Evolutionary conservation across 2,797 vertebrate species (phyloP), one percentile per base, ranked within the genome.

Genomic region (Cottoperca gobio): DNA sequence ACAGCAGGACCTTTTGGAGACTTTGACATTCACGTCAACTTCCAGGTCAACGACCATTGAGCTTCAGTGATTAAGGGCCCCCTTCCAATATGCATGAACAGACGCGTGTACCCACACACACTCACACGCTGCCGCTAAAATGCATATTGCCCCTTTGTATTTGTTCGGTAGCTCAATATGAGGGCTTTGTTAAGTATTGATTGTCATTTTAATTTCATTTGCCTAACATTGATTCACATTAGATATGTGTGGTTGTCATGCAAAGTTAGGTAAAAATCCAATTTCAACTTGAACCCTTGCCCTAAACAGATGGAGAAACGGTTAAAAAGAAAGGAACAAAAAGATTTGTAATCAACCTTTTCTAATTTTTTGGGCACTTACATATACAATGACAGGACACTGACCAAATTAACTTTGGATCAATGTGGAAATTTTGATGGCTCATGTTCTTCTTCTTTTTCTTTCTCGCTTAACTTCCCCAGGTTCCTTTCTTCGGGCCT

Each of bases 401-500:
- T 40, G 24, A 69, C 9, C 8, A 65, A 28, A 82, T 70, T 50
- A 54, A 35, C 9, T 79, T 54, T 48, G 33, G 6, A 57, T 59
- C 10, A 43, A 0, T 79, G 11, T 57, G 26, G 13, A 55, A 0
- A n/a, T 50, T 75, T 53, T 70, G 46, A 49, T 71, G 31, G 19
- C 39, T 45, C 2, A 2, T 67, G 31, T 73, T 55, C 8, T 35
- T 64, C 16, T 54, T 50, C 16, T 6, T 12, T 45, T 53, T 8
- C 40, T 28, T 17, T 57, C 3, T 54, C 6, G 76, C 45, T 73
- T 31, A 23, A 70, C 75, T 69, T 78, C 55, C 63, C 54, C 93
- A 99, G 98, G 96, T 99, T 90, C 98, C 98, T 0, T 99, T 99
- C 92, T 99, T 99, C 16, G 97, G 98, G 50, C 98, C 98, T 73